A percentile compares a stretch with the other conserved stretches of the same genome.
Conservation (phyloP, 2,113 vertebrate genomes). For the Dipodomys merriami region DNA sequence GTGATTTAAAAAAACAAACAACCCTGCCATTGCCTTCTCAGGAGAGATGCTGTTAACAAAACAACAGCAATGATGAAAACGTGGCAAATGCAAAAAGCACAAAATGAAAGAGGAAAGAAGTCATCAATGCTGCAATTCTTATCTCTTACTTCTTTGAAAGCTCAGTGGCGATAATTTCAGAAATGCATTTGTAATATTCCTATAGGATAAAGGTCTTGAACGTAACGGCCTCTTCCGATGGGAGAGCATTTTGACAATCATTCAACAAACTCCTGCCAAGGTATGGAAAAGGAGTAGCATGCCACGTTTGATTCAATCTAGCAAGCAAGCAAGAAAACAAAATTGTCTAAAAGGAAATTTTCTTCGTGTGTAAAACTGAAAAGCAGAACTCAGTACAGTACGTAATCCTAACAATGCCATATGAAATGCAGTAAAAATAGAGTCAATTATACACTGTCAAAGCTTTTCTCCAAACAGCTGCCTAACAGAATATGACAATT, state of each 20-base stretch:
- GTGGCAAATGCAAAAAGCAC: neutral
- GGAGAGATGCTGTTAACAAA: neutral
- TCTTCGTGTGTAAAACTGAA: slow-evolving; percentile 78
- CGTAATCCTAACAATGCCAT: slow-evolving; percentile 85
- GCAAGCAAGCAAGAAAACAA: slow-evolving; percentile 73
- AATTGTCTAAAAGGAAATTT: slow-evolving; percentile 65
- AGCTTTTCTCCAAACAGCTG: slow-evolving; percentile 89
- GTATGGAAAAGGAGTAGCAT: slow-evolving; percentile 8
- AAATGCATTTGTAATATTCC: neutral
- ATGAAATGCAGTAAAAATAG: slow-evolving; percentile 88
- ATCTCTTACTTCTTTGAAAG: neutral
- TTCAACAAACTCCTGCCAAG: neutral
- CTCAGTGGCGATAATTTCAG: neutral
- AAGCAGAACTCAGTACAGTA: slow-evolving; percentile 85
- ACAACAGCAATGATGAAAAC: neutral
- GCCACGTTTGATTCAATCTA: slow-evolving; percentile 57
- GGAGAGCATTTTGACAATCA: neutral
- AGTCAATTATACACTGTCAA: slow-evolving; percentile 89
- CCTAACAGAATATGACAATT: slow-evolving; percentile 89
- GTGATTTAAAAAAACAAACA: neutral
- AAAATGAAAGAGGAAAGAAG: neutral
- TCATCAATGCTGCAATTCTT: neutral
- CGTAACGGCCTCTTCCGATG: neutral
- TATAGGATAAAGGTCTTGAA: neutral
- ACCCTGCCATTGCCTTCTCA: neutral